Conservation (phyloP, 2,888 invertebrate species). For the Drosophila yooni region DNA sequence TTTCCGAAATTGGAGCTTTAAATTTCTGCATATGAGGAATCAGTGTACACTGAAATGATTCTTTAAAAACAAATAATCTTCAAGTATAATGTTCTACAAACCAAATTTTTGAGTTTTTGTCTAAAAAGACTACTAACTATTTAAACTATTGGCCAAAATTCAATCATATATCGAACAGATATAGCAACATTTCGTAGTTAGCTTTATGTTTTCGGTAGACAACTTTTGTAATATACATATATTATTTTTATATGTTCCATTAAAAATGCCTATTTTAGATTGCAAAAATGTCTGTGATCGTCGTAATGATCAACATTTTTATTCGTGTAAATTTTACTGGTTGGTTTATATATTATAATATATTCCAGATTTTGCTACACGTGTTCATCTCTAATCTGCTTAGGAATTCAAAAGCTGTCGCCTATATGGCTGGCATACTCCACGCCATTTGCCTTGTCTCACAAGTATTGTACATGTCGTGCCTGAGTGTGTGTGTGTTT, state of each 20-base stretch:
- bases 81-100: not conserved
- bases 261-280: not conserved
- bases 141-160: not conserved
- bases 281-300: not conserved
- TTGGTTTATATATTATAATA: not conserved
- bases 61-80: not conserved
- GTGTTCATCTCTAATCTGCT: conserved; percentile 48
- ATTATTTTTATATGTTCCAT: not conserved
- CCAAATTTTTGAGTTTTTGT: not conserved
- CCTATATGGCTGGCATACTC: conserved; percentile 53
- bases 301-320: not conserved
- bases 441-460: conserved; percentile 56
- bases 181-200: not conserved
- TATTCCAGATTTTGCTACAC: not conserved
- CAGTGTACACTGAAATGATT: not conserved
- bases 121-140: not conserved
- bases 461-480: conserved; percentile 40
- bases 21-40: not conserved
- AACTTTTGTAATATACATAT: not conserved
- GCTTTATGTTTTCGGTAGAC: not conserved
- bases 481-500: conserved; percentile 8
- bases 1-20: not conserved
- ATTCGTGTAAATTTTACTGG: not conserved
- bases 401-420: conserved; percentile 73
- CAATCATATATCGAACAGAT: not conserved